phyloP scores from a whole-genome alignment of 2,113 vertebrate species.

The Aythya baeri region DNA sequence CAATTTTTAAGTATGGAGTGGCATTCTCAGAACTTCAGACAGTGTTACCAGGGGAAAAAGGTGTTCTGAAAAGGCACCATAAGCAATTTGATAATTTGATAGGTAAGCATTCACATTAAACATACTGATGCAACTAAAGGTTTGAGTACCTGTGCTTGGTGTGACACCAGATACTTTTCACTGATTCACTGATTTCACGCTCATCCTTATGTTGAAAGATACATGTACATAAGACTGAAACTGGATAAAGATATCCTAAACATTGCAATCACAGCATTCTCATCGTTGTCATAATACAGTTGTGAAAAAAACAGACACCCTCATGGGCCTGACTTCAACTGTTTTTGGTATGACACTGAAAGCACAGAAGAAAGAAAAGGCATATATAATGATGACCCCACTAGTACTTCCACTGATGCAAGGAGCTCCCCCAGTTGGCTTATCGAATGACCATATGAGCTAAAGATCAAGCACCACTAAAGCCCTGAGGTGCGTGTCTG shows the following conservation, averaged over 20 bases:
- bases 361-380: background rate
- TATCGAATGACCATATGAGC: background rate
- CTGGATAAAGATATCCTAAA: background rate
- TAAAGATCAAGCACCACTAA: background rate
- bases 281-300: background rate
- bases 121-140: background rate
- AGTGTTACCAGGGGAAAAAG: background rate
- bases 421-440: background rate
- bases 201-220: background rate
- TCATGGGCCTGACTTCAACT: background rate
- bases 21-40: background rate
- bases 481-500: rapidly evolving
- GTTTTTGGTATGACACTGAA: background rate
- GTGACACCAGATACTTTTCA: background rate
- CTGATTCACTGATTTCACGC: background rate
- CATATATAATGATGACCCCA: background rate
- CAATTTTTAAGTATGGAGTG: background rate
- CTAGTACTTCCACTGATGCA: background rate
- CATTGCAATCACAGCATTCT: background rate
- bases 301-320: background rate
- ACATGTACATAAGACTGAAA: background rate
- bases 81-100: background rate
- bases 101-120: background rate
- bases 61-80: background rate
- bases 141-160: background rate